phyloP scores from a whole-genome alignment of 2,113 vertebrate species.

The Carettochelys insculpta region DNA sequence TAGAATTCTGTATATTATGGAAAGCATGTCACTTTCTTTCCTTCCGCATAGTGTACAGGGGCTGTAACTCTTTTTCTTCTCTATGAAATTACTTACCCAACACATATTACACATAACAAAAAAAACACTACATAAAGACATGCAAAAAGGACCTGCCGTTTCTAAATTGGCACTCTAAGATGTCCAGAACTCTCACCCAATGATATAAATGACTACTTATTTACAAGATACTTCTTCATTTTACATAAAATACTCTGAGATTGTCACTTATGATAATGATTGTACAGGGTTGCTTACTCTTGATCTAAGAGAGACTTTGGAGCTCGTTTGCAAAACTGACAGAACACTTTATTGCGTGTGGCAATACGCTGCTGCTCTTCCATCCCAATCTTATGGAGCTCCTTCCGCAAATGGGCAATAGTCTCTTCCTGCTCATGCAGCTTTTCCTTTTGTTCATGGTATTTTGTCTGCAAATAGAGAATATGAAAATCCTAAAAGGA shows the following conservation, averaged over 20 bases:
- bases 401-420: conserved; percentile 79
- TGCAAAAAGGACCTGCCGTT: not conserved
- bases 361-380: conserved; percentile 79
- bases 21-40: not conserved
- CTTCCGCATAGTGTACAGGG: conserved; percentile 44
- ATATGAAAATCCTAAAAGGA: not conserved
- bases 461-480: conserved; percentile 62
- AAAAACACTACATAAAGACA: too few relatives aligned
- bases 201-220: not conserved
- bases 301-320: conserved; percentile 75
- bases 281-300: conserved; percentile 74
- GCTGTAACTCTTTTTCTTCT: not conserved
- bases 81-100: not conserved
- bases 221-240: not conserved
- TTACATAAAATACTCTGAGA: not conserved
- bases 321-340: conserved; percentile 75
- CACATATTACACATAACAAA: not conserved
- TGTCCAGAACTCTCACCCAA: not conserved
- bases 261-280: not conserved
- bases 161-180: not conserved
- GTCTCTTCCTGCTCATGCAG: conserved; percentile 75
- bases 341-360: conserved; percentile 78
- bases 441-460: conserved; percentile 78
- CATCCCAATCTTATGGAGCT: conserved; percentile 71
- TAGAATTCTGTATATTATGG: not conserved